Conservation (phyloP, 2,113 vertebrate genomes). For the Pontoporia blainvillei region DNA sequence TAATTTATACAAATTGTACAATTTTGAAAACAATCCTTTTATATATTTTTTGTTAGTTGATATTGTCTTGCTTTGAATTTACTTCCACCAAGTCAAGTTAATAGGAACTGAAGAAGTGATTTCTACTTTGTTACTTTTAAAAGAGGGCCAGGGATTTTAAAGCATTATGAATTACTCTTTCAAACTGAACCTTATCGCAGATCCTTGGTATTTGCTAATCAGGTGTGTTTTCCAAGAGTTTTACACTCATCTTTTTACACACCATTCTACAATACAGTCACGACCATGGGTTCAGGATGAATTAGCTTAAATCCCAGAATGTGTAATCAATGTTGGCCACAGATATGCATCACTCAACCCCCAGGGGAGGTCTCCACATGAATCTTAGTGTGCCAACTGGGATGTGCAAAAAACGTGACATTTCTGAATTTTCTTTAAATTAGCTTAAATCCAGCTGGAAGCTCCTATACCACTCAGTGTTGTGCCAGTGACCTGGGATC, state of each 20-base stretch:
- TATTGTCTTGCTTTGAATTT: background rate
- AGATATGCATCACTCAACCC: background rate
- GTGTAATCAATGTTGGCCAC: background rate
- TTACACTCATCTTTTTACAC: background rate
- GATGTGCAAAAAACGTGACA: background rate
- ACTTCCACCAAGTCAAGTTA: background rate
- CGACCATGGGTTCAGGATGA: background rate
- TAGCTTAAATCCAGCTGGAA: background rate
- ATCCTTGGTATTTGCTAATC: background rate
- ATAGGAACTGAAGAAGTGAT: background rate
- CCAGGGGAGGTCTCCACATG: no score
- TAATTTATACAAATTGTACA: background rate
- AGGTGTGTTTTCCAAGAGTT: background rate
- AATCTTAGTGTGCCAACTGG: background rate
- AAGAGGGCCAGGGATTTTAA: background rate
- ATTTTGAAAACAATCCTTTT: background rate
- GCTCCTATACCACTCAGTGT: no score
- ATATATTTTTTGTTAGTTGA: background rate
- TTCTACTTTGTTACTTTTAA: background rate
- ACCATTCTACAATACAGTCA: rapidly evolving
- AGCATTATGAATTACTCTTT: background rate
- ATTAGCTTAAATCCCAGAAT: background rate
- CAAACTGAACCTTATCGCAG: background rate
- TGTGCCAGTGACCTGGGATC: background rate
- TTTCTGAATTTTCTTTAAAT: background rate